Conservation (phyloP, 2,797 vertebrate species). For the Sebastes oblongus region DNA sequence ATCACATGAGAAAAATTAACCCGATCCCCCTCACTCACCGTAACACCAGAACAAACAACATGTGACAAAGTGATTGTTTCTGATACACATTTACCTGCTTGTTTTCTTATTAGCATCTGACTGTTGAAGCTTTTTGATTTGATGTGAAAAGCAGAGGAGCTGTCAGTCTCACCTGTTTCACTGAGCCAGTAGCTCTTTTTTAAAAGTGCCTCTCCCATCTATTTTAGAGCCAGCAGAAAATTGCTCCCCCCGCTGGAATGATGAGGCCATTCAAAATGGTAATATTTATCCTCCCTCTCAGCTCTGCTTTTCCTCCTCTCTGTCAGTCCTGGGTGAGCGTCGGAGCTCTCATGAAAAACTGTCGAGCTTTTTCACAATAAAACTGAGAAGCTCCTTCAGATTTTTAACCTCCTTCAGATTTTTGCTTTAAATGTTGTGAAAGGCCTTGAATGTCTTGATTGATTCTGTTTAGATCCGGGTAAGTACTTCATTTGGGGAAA, state of each 20-base stretch:
- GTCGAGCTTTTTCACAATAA: neutral
- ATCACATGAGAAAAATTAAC: neutral
- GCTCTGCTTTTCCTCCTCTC: conserved; percentile 46
- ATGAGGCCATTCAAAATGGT: conserved; percentile 83
- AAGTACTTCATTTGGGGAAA: neutral
- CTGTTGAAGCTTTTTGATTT: conserved; percentile 12
- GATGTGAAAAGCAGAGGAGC: conserved; percentile 17
- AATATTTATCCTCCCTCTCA: conserved; percentile 60
- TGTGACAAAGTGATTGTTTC: neutral
- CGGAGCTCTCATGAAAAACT: neutral
- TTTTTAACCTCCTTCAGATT: conserved; percentile 4
- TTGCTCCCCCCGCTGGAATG: conserved; percentile 80
- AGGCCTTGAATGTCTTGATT: neutral
- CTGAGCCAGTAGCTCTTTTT: conserved; percentile 26
- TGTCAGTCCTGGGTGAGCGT: conserved; percentile 29
- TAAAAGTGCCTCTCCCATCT: conserved; percentile 70
- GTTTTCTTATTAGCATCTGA: conserved; percentile 4
- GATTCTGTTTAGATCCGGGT: neutral
- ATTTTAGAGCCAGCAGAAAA: conserved; percentile 82
- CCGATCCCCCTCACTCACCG: neutral
- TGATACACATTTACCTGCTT: conserved; percentile 7
- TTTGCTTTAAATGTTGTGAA: neutral
- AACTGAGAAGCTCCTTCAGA: neutral
- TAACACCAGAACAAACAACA: neutral
- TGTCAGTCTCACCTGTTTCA: conserved; percentile 35